Percentiles rank a stretch among this genome's conserved stretches.
These are phyloP conservation scores for Artemia sinica DNA, from an alignment of 2,888 invertebrate genomes.

Conservation along the genomic window DNA sequence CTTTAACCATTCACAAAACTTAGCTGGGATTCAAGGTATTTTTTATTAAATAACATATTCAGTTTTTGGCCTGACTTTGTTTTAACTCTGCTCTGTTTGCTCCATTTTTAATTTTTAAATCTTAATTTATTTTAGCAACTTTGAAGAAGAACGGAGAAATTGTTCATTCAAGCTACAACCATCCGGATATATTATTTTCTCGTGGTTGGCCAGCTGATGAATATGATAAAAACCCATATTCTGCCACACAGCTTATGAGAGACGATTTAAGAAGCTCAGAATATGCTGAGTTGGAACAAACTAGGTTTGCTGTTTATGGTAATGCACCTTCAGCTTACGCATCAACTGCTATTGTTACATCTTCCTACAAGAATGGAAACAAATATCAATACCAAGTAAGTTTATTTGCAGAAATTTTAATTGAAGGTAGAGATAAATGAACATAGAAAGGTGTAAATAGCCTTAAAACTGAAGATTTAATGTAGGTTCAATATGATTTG, in stretches of 20 bases:
- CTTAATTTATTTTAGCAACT: background rate
- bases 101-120: background rate
- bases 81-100: no score
- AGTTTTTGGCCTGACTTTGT: no score
- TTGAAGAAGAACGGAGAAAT: background rate
- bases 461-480: no score
- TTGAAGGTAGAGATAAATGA: no score
- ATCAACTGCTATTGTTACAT: background rate
- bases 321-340: constrained; percentile 11
- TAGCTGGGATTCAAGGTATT: no score
- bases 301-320: background rate
- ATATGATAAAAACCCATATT: background rate
- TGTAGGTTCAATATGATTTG: no score
- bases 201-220: background rate
- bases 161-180: background rate
- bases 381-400: background rate
- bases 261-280: background rate
- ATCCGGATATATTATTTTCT: background rate
- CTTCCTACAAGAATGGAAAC: background rate
- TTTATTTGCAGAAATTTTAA: no score
- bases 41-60: no score
- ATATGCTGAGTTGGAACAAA: constrained; percentile 3
- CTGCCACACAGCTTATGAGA: background rate
- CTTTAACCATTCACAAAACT: no score
- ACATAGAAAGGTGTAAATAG: no score